Base-by-base conservation (phyloP, 2,888 invertebrate genomes). In the Drosophila lacicola region DNA sequence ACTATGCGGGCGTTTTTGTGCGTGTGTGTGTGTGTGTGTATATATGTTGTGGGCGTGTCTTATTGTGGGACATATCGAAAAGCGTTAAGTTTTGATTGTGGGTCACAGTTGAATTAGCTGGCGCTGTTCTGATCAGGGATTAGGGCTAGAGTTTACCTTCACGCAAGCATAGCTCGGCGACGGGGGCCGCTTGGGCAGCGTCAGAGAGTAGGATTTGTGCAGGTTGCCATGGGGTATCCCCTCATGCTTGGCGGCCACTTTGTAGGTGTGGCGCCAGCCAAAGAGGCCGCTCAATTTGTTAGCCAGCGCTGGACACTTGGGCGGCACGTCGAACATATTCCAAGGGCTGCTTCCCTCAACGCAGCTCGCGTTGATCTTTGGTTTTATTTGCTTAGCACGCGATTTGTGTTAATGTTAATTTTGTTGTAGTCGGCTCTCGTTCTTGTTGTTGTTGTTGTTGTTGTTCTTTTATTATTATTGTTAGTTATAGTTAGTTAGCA, bases 231-330 rank as follows among this genome's bases (percentile, higher is more conserved):
- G 92, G 37, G 91, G 86, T 70, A 95, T 93, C 77, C 94, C 94
- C 85, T 95, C 94, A 89, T 96, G 96, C 78, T 96, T 93, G 91
- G 96, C 96, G 90, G 96, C 95, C 74, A 96, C 96, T 70, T 96
- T 95, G 90, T 96, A 96, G 9, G 96, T 96, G 91, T 96, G 96
- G 79, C 96, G 93, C 96, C 96, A 96, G 61, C 96, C 96, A 90
- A 96, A 96, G 73, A 96, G 93, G 74, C 96, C 95, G 82, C 95
- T 95, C 74, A 96, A 91, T 93, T 96, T 96, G 90, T 96, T 96
- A 8, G 96, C 95, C 85, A 96, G 94, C 89, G 96, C 96, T 84
- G 95, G 95, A 92, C 96, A 96, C 78, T 95, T 94, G 70, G 95
- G 95, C 80, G 94, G 93, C 51, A 94, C 93, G 79, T 95, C 95